phyloP scores from a whole-genome alignment of 2,113 vertebrate genomes.

The Misgurnus mizolepis region DNA sequence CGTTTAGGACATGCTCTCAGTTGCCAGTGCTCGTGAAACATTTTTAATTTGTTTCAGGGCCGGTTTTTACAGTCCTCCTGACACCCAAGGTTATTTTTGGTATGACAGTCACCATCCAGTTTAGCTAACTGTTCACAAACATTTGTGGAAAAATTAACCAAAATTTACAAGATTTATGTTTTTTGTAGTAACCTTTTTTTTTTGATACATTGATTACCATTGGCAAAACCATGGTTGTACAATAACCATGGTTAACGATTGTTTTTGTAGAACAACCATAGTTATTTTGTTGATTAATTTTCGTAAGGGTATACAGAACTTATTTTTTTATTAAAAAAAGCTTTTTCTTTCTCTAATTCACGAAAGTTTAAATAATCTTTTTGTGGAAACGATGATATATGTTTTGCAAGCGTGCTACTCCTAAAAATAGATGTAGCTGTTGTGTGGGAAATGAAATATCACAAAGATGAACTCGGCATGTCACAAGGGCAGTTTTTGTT shows the following conservation, averaged over 20 bases:
- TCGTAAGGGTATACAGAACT: too few species aligned
- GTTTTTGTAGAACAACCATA: too few species aligned
- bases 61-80: conserved; percentile 31
- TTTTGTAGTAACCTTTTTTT: too few species aligned
- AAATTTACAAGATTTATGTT: too few species aligned
- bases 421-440: background rate
- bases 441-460: background rate
- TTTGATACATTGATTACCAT: too few species aligned
- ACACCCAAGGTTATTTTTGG: conserved; percentile 50
- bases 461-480: background rate
- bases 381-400: too few species aligned
- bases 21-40: conserved; percentile 14
- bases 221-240: too few species aligned
- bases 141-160: conserved; percentile 12
- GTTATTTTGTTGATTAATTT: too few species aligned
- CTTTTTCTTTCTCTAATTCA: too few species aligned
- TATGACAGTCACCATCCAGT: conserved; percentile 31
- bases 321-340: too few species aligned
- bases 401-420: background rate
- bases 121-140: conserved; percentile 48
- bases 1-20: background rate
- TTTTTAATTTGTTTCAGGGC: conserved; percentile 40
- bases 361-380: too few species aligned
- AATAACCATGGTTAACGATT: too few species aligned
- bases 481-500: background rate